A percentile compares a stretch with the other conserved stretches of the same genome.
Evolutionary conservation across 2,113 vertebrate species (phyloP).

Genomic region (Zingel zingel): DNA sequence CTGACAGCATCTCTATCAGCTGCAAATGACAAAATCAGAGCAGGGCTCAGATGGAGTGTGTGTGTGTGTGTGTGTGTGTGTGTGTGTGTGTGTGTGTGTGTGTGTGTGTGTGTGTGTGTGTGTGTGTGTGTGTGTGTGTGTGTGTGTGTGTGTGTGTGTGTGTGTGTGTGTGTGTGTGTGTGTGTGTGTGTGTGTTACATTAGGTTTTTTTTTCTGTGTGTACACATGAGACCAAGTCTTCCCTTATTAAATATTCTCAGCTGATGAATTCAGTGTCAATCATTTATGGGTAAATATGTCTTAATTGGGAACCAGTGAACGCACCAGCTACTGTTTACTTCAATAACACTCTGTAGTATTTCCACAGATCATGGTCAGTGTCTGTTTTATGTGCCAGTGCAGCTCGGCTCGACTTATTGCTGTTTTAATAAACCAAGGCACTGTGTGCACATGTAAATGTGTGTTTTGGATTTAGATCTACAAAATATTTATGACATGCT

Average conservation of each 20-base stretch:
- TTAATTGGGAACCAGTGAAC: slow-evolving; percentile 8
- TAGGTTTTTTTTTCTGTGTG: slow-evolving; percentile 11
- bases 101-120: slow-evolving; percentile 1
- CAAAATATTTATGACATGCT: slow-evolving; percentile 70
- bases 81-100: slow-evolving; percentile 12
- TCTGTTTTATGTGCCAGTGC: slow-evolving; percentile 53
- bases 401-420: slow-evolving; percentile 6
- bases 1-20: slow-evolving; percentile 50
- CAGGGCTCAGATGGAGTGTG: slow-evolving; percentile 54
- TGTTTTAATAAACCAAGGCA: slow-evolving; percentile 39
- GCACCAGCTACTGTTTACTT: slow-evolving; percentile 20
- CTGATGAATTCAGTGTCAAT: slow-evolving; percentile 65
- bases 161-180: not conserved
- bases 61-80: slow-evolving; percentile 5
- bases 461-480: slow-evolving; percentile 52
- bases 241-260: slow-evolving; percentile 79
- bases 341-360: slow-evolving; percentile 33
- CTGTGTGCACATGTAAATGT: slow-evolving; percentile 39
- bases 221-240: slow-evolving; percentile 52
- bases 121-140: not conserved
- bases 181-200: slow-evolving; percentile 23
- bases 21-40: slow-evolving; percentile 56
- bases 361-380: slow-evolving; percentile 27
- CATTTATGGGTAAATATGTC: slow-evolving; percentile 47
- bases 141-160: slow-evolving; percentile 9